Percentiles rank a stretch among this genome's conserved stretches.
phyloP scores from a whole-genome alignment of 2,113 vertebrate genomes.

The Nerophis lumbriciformis region DNA sequence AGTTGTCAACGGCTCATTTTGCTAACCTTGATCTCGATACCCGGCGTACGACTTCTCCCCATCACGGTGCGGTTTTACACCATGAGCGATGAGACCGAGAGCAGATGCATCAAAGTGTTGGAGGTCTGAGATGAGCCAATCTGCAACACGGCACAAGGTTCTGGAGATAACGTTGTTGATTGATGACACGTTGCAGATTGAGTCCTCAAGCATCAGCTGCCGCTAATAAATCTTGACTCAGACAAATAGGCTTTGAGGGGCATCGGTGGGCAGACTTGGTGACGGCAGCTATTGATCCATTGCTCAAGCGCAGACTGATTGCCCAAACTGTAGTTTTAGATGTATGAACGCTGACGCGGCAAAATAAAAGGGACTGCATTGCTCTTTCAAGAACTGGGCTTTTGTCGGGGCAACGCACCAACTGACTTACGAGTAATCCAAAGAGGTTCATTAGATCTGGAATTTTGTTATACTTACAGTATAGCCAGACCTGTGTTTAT shows the following conservation, averaged over 20 bases:
- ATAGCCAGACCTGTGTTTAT: too few relatives aligned
- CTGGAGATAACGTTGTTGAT: slow-evolving; percentile 63
- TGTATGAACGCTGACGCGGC: slow-evolving; percentile 20
- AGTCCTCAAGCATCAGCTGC: slow-evolving; percentile 53
- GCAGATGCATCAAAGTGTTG: slow-evolving; percentile 34
- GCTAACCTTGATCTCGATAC: slow-evolving; percentile 29
- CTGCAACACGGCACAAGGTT: slow-evolving; percentile 52
- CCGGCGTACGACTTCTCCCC: slow-evolving; percentile 15
- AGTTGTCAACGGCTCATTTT: slow-evolving; percentile 18
- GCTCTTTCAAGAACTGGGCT: too few relatives aligned
- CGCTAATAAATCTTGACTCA: slow-evolving; percentile 62
- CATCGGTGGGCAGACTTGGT: slow-evolving; percentile 31
- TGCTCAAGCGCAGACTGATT: slow-evolving; percentile 33
- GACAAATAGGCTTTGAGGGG: slow-evolving; percentile 51
- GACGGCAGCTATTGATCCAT: slow-evolving; percentile 61
- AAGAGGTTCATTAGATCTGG: too few relatives aligned
- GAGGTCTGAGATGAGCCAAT: slow-evolving; percentile 36
- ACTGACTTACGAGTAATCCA: too few relatives aligned
- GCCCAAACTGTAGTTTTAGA: slow-evolving; percentile 48
- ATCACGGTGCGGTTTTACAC: slow-evolving; percentile 24
- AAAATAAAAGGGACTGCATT: slow-evolving; percentile 1
- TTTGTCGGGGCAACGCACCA: too few relatives aligned
- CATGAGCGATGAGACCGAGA: slow-evolving; percentile 40
- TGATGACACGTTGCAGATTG: slow-evolving; percentile 54
- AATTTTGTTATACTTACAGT: too few relatives aligned